Evolutionary conservation across 2,888 invertebrate genomes (phyloP).

Genomic region (Rosalia funebris): DNA sequence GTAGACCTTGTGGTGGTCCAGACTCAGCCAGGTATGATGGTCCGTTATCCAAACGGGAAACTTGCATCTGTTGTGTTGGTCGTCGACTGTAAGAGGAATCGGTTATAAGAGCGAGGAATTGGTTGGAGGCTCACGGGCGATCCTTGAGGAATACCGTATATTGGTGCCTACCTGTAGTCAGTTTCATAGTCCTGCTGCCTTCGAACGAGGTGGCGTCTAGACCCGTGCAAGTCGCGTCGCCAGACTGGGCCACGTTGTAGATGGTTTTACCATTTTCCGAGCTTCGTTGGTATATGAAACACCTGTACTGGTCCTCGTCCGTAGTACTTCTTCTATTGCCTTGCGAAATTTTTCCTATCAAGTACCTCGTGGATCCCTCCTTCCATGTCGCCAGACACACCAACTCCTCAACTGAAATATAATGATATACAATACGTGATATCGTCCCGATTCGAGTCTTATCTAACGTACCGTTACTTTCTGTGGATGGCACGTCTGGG

Average conservation of each 20-base stretch:
- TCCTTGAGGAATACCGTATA: not conserved
- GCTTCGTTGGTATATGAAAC: constrained; percentile 79
- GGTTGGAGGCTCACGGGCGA: not conserved
- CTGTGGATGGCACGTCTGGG: constrained; percentile 79
- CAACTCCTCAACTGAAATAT: constrained; percentile 76
- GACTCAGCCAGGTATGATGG: constrained; percentile 82
- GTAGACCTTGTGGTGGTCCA: constrained; percentile 78
- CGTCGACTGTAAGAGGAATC: constrained; percentile 70
- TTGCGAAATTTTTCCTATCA: constrained; percentile 79
- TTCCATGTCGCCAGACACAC: constrained; percentile 87
- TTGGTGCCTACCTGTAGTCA: constrained; percentile 75
- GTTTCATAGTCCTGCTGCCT: constrained; percentile 81
- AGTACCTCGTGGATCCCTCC: constrained; percentile 81
- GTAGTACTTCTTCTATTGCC: constrained; percentile 69
- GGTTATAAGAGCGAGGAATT: not conserved
- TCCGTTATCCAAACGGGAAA: constrained; percentile 83
- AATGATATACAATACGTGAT: constrained; percentile 12
- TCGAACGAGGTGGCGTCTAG: constrained; percentile 76
- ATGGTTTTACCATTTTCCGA: constrained; percentile 66
- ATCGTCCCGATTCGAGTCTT: not conserved
- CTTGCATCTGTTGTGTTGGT: constrained; percentile 79
- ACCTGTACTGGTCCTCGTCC: constrained; percentile 83
- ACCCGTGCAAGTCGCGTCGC: constrained; percentile 83
- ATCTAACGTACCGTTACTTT: constrained; percentile 74
- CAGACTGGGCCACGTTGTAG: constrained; percentile 79